Evolutionary conservation across 2,888 invertebrate genomes (phyloP).

Genomic region (Drosophila peninsularis): DNA sequence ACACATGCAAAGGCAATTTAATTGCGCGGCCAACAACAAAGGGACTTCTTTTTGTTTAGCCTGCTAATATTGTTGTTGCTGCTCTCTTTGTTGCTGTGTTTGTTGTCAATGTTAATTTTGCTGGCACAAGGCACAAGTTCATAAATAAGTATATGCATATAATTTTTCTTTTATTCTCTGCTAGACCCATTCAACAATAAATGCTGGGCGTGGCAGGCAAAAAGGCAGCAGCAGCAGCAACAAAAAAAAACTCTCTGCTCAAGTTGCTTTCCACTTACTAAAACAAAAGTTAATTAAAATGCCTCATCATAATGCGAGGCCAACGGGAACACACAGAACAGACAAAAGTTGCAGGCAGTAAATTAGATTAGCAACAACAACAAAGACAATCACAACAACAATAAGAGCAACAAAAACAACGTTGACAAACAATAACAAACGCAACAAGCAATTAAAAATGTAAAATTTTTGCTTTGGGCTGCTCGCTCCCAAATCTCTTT

Average conservation of each 20-base stretch:
- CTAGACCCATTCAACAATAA: conserved; percentile 42
- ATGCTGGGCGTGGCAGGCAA: conserved; percentile 40
- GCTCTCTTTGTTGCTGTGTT: conserved; percentile 33
- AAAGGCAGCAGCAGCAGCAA: conserved; percentile 31
- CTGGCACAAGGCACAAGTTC: conserved; percentile 68
- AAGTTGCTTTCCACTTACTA: conserved; percentile 71
- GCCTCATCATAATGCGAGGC: conserved; percentile 74
- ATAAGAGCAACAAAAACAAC: conserved; percentile 44
- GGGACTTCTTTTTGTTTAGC: conserved; percentile 35
- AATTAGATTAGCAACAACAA: conserved; percentile 77
- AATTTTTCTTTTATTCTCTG: conserved; percentile 51
- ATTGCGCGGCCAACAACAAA: conserved; percentile 70
- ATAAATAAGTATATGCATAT: conserved; percentile 73
- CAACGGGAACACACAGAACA: conserved; percentile 44
- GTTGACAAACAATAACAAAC: conserved; percentile 74
- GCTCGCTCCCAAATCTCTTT: not conserved
- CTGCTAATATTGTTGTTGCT: conserved; percentile 23
- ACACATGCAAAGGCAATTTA: conserved; percentile 66
- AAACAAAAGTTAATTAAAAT: conserved; percentile 80
- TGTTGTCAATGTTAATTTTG: conserved; percentile 75
- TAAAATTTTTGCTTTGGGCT: conserved; percentile 54
- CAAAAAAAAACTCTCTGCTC: conserved; percentile 50
- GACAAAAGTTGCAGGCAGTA: conserved; percentile 77
- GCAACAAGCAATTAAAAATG: conserved; percentile 77
- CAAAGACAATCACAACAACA: conserved; percentile 15